A percentile compares a stretch with the other conserved stretches of the same genome.
phyloP scores from a whole-genome alignment of 2,888 invertebrate genomes.

The Amblyjoppa fuscipennis region DNA sequence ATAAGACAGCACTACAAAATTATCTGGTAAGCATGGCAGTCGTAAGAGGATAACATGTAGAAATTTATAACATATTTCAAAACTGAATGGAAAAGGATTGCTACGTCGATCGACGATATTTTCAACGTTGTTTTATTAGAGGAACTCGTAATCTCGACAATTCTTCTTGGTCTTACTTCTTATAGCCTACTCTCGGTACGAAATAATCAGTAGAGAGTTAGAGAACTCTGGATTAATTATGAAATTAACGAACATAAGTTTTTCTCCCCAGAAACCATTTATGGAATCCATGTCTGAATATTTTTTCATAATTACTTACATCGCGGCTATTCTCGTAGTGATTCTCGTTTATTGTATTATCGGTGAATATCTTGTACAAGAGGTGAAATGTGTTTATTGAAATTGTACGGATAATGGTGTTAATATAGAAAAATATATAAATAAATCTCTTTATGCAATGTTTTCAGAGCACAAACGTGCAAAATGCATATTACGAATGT shows the following conservation, averaged over 20 bases:
- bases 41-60: too few relatives aligned
- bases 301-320: constrained; percentile 51
- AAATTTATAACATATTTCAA: too few relatives aligned
- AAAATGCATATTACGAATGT: constrained; percentile 86
- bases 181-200: constrained; percentile 60
- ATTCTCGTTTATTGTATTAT: constrained; percentile 72
- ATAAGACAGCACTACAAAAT: constrained; percentile 46
- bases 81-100: constrained; percentile 37
- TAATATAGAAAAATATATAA: background rate
- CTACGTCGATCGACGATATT: constrained; percentile 51
- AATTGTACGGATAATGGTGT: background rate
- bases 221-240: background rate
- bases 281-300: constrained; percentile 55
- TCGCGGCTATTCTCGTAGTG: constrained; percentile 57
- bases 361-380: constrained; percentile 71
- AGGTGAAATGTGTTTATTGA: constrained; percentile 59
- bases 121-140: constrained; percentile 58
- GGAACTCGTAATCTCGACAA: constrained; percentile 61
- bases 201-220: background rate
- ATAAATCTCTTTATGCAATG: background rate
- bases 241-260: background rate
- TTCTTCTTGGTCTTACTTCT: constrained; percentile 59
- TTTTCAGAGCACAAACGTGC: constrained; percentile 84
- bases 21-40: constrained; percentile 58
- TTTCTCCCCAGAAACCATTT: constrained; percentile 42